These are phyloP conservation scores for Molanna angustata DNA, from an alignment of 2,888 invertebrate species.

Conservation along the genomic window DNA sequence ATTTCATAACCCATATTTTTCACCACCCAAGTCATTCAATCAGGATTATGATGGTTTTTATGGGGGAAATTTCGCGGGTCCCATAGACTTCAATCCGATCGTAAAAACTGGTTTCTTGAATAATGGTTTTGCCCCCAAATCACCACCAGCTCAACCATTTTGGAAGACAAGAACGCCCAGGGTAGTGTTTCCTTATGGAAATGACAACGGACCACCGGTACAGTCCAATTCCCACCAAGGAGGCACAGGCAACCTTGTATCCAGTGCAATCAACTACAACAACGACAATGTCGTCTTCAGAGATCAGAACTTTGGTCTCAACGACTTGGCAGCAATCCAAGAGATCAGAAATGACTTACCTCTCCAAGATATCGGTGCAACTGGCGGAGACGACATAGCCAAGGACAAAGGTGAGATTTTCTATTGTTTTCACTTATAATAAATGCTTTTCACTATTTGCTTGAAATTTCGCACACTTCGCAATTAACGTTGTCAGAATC, in stretches of 20 bases:
- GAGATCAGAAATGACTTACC: constrained; percentile 56
- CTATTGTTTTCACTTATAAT: too few species aligned
- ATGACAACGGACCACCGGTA: constrained; percentile 39
- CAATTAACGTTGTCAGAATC: too few species aligned
- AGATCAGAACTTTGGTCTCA: constrained; percentile 60
- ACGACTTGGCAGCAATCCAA: constrained; percentile 53
- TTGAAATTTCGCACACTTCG: too few species aligned
- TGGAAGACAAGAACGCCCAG: constrained; percentile 53
- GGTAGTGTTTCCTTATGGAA: constrained; percentile 49
- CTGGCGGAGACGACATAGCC: constrained; percentile 41
- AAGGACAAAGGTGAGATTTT: constrained; percentile 19
- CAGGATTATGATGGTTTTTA: constrained; percentile 14
- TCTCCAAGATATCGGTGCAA: constrained; percentile 58
- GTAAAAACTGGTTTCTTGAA: constrained; percentile 39
- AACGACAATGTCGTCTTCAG: constrained; percentile 55
- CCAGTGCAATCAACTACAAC: constrained; percentile 37
- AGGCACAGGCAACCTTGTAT: constrained; percentile 28
- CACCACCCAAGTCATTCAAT: constrained; percentile 25
- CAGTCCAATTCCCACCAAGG: constrained; percentile 49
- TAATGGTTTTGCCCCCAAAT: constrained; percentile 37
- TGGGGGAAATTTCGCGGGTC: constrained; percentile 1
- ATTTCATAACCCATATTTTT: constrained; percentile 23
- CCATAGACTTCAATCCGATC: constrained; percentile 38
- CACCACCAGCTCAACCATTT: constrained; percentile 27
- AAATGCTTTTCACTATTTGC: too few species aligned